Evolutionary conservation across 2,113 vertebrate genomes (phyloP).

Genomic region (Oncorhynchus clarkii): DNA sequence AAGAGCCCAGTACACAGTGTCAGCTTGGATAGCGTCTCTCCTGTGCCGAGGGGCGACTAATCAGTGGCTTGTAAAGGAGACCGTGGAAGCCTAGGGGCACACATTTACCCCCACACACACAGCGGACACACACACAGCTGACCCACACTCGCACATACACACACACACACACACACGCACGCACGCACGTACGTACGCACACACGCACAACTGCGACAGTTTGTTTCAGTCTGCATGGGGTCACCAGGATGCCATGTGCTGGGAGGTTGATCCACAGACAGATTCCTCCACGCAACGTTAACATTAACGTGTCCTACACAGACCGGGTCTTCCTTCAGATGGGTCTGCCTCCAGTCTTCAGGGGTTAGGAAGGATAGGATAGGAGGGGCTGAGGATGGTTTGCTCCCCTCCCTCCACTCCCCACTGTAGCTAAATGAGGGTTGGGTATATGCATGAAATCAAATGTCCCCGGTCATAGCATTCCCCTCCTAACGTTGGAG

Average conservation of each 20-base stretch:
- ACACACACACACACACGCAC: slow-evolving; percentile 8
- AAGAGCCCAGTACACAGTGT: slow-evolving; percentile 45
- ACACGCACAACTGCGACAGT: background rate
- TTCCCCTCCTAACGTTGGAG: slow-evolving; percentile 18
- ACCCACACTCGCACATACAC: slow-evolving; percentile 5
- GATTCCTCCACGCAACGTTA: background rate
- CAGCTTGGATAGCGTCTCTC: slow-evolving; percentile 60
- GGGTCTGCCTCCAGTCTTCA: background rate
- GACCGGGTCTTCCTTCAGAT: background rate
- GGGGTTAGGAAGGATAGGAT: background rate
- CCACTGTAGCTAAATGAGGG: background rate
- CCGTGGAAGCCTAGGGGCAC: slow-evolving; percentile 26
- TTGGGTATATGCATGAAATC: slow-evolving; percentile 3
- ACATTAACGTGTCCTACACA: background rate
- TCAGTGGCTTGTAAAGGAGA: slow-evolving; percentile 52
- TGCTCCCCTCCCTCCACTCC: background rate
- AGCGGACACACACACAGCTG: too few relatives aligned
- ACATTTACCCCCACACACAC: slow-evolving; percentile 9
- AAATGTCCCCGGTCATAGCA: slow-evolving; percentile 24
- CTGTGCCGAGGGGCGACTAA: slow-evolving; percentile 45
- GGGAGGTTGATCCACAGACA: background rate
- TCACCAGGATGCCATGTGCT: slow-evolving; percentile 28
- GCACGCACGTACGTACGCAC: background rate
- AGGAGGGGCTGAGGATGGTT: background rate
- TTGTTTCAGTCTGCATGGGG: slow-evolving; percentile 24